Percentiles rank a stretch among this genome's conserved stretches.
Conservation (phyloP, 2,113 vertebrate species). For the Dicerorhinus sumatrensis region DNA sequence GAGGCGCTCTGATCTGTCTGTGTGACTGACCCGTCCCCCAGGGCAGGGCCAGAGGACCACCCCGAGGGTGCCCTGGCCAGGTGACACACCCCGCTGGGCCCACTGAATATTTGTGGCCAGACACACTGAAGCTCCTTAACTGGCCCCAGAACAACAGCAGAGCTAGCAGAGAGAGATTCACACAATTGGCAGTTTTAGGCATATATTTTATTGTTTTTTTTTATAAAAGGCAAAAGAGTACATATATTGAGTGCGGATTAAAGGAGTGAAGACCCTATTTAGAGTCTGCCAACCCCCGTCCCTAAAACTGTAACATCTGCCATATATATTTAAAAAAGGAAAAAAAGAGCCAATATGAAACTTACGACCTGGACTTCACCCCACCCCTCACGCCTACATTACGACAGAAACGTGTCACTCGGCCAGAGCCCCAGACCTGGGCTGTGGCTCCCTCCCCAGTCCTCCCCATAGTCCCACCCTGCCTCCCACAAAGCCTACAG, state of each 20-base stretch:
- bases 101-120: not conserved
- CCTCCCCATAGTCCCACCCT: not conserved
- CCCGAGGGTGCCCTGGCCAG: not conserved
- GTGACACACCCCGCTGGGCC: not conserved
- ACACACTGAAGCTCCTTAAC: not conserved
- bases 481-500: not conserved
- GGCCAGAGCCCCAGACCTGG: not conserved
- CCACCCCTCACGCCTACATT: not conserved
- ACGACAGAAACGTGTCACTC: conserved; percentile 21
- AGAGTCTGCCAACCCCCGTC: conserved; percentile 43
- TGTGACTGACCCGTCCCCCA: not conserved
- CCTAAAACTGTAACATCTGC: conserved; percentile 57
- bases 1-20: not conserved
- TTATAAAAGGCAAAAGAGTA: conserved; percentile 75
- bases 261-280: conserved; percentile 41
- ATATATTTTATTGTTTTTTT: conserved; percentile 73
- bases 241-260: conserved; percentile 42
- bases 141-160: not conserved
- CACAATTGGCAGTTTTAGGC: not conserved
- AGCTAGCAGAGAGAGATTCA: not conserved
- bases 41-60: not conserved
- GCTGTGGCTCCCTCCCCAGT: not conserved
- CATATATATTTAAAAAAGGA: conserved; percentile 9
- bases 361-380: conserved; percentile 43
- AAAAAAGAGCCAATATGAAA: conserved; percentile 70